phyloP scores from a whole-genome alignment of 2,888 invertebrate genomes.

The Andrena marginata region DNA sequence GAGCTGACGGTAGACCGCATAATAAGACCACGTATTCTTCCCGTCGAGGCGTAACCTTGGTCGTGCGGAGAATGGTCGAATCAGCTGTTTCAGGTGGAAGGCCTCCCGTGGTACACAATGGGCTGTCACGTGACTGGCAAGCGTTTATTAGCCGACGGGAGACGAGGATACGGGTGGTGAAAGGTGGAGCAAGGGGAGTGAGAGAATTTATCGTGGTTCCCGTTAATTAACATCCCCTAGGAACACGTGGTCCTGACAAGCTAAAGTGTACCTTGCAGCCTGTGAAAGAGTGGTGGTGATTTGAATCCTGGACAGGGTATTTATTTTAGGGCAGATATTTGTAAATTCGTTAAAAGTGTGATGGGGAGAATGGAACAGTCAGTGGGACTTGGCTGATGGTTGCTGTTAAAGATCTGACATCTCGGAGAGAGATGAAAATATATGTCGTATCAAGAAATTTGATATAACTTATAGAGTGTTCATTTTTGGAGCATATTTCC shows the following conservation, averaged over 20 bases:
- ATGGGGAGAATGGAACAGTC: no score
- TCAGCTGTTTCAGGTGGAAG: conserved; percentile 74
- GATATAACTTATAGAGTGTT: no score
- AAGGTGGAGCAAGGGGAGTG: conserved; percentile 26
- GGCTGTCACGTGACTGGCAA: conserved; percentile 69
- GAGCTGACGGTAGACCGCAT: conserved; percentile 34
- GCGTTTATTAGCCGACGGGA: conserved; percentile 67
- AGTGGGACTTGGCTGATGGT: no score
- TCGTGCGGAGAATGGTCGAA: conserved; percentile 67
- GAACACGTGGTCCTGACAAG: conserved; percentile 34
- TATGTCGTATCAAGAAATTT: no score
- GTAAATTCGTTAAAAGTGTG: no score
- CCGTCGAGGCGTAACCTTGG: conserved; percentile 66
- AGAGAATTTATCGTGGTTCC: conserved; percentile 44
- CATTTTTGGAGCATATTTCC: no score
- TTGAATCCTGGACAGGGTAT: background rate
- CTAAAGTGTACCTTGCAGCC: conserved; percentile 2
- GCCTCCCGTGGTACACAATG: conserved; percentile 70
- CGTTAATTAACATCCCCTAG: conserved; percentile 42
- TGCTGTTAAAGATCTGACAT: no score
- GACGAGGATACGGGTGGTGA: conserved; percentile 32
- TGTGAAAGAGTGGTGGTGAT: conserved; percentile 13
- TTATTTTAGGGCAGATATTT: no score
- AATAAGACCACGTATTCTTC: conserved; percentile 58
- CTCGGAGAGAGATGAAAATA: no score